Conservation (phyloP, 2,888 invertebrate genomes). For the Xestobium rufovillosum region DNA sequence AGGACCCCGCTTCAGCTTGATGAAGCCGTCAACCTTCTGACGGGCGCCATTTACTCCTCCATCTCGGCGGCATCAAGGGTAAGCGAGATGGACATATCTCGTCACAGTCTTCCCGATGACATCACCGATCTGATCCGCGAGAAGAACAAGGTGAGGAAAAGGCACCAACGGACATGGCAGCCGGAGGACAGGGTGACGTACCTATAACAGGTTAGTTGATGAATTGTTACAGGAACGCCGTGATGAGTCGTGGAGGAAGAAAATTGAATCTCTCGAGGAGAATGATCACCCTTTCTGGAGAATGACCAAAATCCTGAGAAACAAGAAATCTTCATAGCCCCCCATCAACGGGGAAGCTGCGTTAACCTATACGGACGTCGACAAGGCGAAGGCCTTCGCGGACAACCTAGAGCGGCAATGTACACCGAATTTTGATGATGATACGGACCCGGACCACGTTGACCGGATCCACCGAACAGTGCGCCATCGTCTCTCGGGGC, state of each 20-base stretch:
- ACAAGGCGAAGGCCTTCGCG: conserved; percentile 10
- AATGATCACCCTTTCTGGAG: conserved; percentile 1
- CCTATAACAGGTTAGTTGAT: not conserved
- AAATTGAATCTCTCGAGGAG: conserved; percentile 3
- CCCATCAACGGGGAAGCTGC: conserved; percentile 10
- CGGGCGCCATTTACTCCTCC: too few relatives aligned
- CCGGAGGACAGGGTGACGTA: not conserved
- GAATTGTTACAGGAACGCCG: conserved; percentile 4
- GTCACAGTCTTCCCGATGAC: too few relatives aligned
- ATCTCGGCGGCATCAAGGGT: too few relatives aligned
- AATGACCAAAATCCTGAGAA: conserved; percentile 3
- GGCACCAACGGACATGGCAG: not conserved
- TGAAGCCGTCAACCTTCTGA: too few relatives aligned
- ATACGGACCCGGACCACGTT: conserved; percentile 1
- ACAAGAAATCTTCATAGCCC: not conserved
- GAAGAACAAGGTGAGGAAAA: too few relatives aligned
- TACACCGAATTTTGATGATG: conserved; percentile 8
- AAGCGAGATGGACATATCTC: too few relatives aligned
- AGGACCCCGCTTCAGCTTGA: too few relatives aligned
- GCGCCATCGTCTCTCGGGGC: not conserved
- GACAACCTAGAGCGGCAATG: conserved; percentile 11
- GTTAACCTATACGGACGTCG: conserved; percentile 7
- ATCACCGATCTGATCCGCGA: too few relatives aligned
- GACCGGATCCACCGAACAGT: not conserved
- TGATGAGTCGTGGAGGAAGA: not conserved